Percentiles rank a stretch among this genome's conserved stretches.
These are phyloP conservation scores for Pitta sordida DNA, from an alignment of 2,113 vertebrate species.

Conservation along the genomic window DNA sequence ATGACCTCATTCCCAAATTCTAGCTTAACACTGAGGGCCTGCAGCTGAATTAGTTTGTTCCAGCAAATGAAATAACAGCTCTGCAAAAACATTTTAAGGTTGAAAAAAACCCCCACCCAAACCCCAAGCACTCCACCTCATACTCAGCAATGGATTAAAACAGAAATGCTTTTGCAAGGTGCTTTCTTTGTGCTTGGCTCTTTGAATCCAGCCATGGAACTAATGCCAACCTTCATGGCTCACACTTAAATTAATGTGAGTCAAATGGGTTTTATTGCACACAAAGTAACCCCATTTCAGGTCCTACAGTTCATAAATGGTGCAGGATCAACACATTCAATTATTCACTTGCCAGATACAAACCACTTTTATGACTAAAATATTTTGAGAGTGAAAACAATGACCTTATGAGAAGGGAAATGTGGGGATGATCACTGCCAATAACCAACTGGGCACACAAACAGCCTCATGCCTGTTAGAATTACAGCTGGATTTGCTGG, in stretches of 20 bases:
- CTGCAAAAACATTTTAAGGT: not conserved
- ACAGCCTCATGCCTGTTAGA: not conserved
- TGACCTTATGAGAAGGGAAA: not conserved
- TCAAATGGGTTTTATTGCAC: too few species aligned
- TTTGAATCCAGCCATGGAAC: not conserved
- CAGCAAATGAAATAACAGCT: not conserved
- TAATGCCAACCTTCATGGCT: not conserved
- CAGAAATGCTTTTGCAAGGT: not conserved
- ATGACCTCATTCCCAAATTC: not conserved
- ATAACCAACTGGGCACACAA: not conserved
- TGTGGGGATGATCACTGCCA: not conserved
- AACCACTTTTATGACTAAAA: not conserved
- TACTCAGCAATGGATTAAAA: not conserved
- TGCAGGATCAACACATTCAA: not conserved
- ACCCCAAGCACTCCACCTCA: not conserved
- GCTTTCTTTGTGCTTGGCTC: not conserved
- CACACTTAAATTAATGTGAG: too few species aligned
- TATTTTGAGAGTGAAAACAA: not conserved
- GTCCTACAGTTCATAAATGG: not conserved
- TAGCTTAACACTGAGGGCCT: not conserved
- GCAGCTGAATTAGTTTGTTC: not conserved
- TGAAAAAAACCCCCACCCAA: not conserved
- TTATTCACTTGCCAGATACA: not conserved
- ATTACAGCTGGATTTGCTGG: not conserved
- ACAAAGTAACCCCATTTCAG: not conserved